These are phyloP conservation scores for Tachysurus fulvidraco DNA, from an alignment of 2,113 vertebrate species.

Conservation along the genomic window DNA sequence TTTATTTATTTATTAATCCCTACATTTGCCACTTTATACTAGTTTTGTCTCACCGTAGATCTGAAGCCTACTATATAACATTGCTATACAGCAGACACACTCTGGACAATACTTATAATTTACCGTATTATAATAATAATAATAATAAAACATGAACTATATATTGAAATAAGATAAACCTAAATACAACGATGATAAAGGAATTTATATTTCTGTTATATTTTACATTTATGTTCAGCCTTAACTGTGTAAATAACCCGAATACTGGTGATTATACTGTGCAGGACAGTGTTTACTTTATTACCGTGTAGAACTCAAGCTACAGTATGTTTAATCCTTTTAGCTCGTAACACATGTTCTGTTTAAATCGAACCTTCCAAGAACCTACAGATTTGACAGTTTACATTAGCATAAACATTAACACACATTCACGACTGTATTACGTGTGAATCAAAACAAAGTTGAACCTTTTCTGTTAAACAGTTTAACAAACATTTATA, in stretches of 20 bases:
- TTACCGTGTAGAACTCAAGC: neutral
- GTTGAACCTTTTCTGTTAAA: neutral
- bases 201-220: neutral
- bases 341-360: constrained; percentile 1
- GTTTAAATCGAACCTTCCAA: constrained; percentile 27
- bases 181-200: neutral
- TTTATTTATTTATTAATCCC: neutral
- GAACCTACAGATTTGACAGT: neutral
- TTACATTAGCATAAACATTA: constrained; percentile 13
- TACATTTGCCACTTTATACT: neutral
- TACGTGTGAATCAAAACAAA: neutral
- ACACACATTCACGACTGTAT: neutral
- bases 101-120: neutral
- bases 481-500: neutral
- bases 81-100: neutral
- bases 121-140: neutral
- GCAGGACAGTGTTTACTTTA: neutral
- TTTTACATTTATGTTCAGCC: neutral
- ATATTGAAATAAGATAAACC: neutral
- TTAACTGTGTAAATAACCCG: neutral
- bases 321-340: neutral
- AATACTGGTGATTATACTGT: neutral
- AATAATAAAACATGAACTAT: neutral
- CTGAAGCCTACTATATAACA: too few species aligned
- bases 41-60: neutral